phyloP scores from a whole-genome alignment of 2,113 vertebrate species.

The Lophotis ruficrista region DNA sequence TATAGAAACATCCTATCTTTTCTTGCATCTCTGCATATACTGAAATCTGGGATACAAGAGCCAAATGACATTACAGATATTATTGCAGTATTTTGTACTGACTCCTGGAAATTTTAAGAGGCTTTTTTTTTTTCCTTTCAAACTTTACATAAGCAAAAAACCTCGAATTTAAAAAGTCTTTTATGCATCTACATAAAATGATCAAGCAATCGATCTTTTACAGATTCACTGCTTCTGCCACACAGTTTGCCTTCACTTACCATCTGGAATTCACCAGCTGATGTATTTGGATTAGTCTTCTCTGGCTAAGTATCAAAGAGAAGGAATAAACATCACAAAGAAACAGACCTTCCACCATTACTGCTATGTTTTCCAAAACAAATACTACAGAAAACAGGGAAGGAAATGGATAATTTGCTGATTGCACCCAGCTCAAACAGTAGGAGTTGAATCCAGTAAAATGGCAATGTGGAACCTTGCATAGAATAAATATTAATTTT shows the following conservation, averaged over 20 bases:
- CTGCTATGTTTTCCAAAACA: neutral
- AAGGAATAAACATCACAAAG: neutral
- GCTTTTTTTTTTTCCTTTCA: neutral
- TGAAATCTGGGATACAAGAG: neutral
- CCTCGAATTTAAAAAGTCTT: neutral
- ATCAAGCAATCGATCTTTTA: neutral
- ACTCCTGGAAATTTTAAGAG: neutral
- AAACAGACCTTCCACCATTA: neutral
- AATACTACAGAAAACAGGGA: neutral
- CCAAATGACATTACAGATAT: neutral
- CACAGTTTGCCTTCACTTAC: neutral
- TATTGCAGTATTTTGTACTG: neutral
- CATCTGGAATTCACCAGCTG: neutral
- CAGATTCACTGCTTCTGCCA: neutral
- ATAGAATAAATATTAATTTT: neutral
- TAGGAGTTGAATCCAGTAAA: neutral
- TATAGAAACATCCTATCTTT: neutral
- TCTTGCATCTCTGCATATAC: neutral
- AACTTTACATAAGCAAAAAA: neutral
- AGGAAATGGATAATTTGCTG: neutral
- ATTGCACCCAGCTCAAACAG: neutral
- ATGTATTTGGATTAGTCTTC: neutral
- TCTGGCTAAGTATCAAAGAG: neutral
- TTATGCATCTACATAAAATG: neutral
- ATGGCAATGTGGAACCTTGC: neutral